phyloP scores from a whole-genome alignment of 1,140 invertebrate species.

The Meloidogyne chitwoodi region DNA sequence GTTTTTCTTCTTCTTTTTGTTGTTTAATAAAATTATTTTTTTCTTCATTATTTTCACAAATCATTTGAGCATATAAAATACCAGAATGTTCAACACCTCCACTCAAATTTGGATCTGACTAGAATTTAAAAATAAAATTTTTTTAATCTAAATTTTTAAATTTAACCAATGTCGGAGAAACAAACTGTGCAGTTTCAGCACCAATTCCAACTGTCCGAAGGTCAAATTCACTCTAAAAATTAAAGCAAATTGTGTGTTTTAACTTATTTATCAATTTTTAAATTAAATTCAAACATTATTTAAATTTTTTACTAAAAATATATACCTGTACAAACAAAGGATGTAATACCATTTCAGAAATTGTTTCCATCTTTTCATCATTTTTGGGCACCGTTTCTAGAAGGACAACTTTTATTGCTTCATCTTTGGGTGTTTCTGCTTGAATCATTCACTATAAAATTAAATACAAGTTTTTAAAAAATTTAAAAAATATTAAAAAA shows the following conservation, averaged over 20 bases:
- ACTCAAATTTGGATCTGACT: slow-evolving; percentile 15
- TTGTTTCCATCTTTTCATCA: background rate
- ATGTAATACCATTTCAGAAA: background rate
- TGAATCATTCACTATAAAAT: background rate
- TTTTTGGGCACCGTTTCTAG: background rate
- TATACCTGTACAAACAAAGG: slow-evolving; percentile 10
- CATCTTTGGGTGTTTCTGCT: background rate
- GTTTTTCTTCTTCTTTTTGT: background rate
- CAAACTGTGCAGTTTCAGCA: background rate
- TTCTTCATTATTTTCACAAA: background rate
- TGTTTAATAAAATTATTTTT: background rate
- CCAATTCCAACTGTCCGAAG: slow-evolving; percentile 8
- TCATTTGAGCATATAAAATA: background rate
- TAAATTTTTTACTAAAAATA: background rate
- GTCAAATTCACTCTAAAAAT: slow-evolving; percentile 25
- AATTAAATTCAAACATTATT: too few species aligned
- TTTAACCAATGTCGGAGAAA: background rate
- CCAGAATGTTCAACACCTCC: background rate
- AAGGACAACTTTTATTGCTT: background rate
- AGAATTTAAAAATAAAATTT: background rate
- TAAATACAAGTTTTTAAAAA: too few species aligned
- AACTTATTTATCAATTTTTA: background rate
- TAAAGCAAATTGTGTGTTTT: too few species aligned
- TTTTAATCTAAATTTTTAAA: background rate
- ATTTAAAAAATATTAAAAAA: too few species aligned